These are phyloP conservation scores for Gastracanthus pulcherrimus DNA, from an alignment of 2,888 invertebrate genomes.

Conservation along the genomic window DNA sequence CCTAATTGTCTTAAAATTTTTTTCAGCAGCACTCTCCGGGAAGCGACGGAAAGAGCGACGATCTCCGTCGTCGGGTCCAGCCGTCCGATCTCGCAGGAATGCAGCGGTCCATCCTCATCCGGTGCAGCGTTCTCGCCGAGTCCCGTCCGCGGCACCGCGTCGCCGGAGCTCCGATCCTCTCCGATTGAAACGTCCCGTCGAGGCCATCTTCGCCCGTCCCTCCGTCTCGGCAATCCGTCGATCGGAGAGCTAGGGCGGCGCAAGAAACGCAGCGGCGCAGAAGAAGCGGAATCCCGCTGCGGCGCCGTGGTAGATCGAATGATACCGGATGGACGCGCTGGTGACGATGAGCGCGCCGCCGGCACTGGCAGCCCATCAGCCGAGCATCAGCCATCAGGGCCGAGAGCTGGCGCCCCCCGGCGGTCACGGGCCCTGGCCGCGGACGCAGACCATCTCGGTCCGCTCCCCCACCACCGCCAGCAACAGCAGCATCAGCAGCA, in stretches of 20 bases:
- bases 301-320: slow-evolving; percentile 16
- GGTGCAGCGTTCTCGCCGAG: no score
- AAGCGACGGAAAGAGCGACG: no score
- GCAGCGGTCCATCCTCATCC: no score
- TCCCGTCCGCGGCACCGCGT: not conserved
- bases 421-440: slow-evolving; percentile 8
- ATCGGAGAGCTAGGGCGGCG: not conserved
- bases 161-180: no score
- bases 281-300: not conserved
- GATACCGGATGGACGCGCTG: slow-evolving; percentile 67
- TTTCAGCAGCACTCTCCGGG: no score
- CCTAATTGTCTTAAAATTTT: no score
- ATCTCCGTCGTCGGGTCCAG: no score
- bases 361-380: slow-evolving; percentile 65
- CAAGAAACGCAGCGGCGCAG: not conserved
- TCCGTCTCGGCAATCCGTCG: not conserved
- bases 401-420: not conserved
- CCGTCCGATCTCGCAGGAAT: no score
- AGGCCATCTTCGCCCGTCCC: not conserved
- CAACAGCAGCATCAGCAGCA: not conserved
- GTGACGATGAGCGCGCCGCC: slow-evolving; percentile 71
- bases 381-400: slow-evolving; percentile 63
- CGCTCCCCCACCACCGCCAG: slow-evolving; percentile 65
- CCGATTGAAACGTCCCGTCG: no score
- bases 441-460: slow-evolving; percentile 72